Base-by-base conservation (phyloP, 2,888 invertebrate genomes). In the Lasius platythorax region DNA sequence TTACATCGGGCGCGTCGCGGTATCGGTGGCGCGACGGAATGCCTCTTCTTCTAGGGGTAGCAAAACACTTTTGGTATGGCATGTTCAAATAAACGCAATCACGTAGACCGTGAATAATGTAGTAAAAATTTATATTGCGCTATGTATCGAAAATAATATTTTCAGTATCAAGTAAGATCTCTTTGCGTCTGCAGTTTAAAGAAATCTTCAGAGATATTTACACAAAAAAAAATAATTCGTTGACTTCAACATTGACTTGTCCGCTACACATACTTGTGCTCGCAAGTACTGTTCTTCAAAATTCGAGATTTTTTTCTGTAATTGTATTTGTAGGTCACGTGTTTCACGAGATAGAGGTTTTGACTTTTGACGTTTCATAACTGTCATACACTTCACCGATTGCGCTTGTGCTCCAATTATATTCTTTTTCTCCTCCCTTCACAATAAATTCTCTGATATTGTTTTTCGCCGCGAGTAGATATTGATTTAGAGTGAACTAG, bases 401-500 rank as follows among this genome's bases (percentile, higher is more conserved):
- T 43, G 18, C 11, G 0, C n/a, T 1, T 8, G 15, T 30, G 40
- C 6, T 3, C 30, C 5, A 37, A 23, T 18, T 18, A 28, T 23
- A 66, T 63, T 50, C 28, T n/a, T 30, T 30, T 66, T 33, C 50
- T 9, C 23, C 23, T n/a, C 0, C 4, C n/a, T 18, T 66, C 23
- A 4, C 53, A 40, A 37, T 40, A 50, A 40, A 15, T 56, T 5
- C 4, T 12, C 9, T 5, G 40, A 67, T 67, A 56, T 70, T 72
- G 56, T 12, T 72, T 61, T 46, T 56, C 18, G 12, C 12, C 12
- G 12, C n/a, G 23, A 53, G n/a, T 15, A 40, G 28, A 28, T 76
- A 68, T 76, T 28, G 68, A 76, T 68, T 76, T 37, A 53, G 53
- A 73, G 12, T 40, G 30, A 73, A 58, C 46, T 58, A 73, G 23